Evolutionary conservation across 2,888 invertebrate species (phyloP).

Genomic region (Pseudoips prasinana): DNA sequence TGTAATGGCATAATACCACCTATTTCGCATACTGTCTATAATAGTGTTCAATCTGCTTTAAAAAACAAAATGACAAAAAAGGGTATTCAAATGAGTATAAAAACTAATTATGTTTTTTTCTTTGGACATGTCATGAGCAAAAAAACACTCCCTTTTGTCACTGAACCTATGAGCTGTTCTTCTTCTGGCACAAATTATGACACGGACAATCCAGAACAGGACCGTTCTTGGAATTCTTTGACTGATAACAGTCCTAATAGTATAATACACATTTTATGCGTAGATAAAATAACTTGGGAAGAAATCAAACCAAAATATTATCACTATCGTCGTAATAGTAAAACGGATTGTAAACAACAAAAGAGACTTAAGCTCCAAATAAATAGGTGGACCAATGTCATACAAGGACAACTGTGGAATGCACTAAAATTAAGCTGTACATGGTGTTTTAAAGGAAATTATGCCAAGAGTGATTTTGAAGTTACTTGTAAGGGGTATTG

Average conservation of each 20-base stretch:
- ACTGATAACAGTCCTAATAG: slow-evolving; percentile 3
- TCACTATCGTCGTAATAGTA: slow-evolving; percentile 5
- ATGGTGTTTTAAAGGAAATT: slow-evolving; percentile 6
- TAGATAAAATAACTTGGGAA: slow-evolving; percentile 7
- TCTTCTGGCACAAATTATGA: slow-evolving; percentile 6
- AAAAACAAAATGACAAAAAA: slow-evolving; percentile 7
- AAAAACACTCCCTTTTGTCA: slow-evolving; percentile 5
- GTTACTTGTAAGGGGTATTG: slow-evolving; percentile 7
- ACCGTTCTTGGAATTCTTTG: slow-evolving; percentile 4
- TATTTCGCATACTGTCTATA: slow-evolving; percentile 6
- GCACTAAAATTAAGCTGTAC: slow-evolving; percentile 5
- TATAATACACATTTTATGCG: slow-evolving; percentile 7
- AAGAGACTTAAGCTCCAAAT: slow-evolving; percentile 7
- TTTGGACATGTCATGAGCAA: slow-evolving; percentile 6
- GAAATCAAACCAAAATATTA: slow-evolving; percentile 5
- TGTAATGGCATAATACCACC: slow-evolving; percentile 5
- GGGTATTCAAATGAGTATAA: slow-evolving; percentile 5
- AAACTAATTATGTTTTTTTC: slow-evolving; percentile 4
- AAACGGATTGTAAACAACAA: slow-evolving; percentile 4
- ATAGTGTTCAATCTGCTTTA: slow-evolving; percentile 4
- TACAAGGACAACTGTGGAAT: slow-evolving; percentile 6
- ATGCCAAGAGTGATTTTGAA: slow-evolving; percentile 4
- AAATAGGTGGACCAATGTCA: slow-evolving; percentile 9
- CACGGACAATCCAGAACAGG: slow-evolving; percentile 5
- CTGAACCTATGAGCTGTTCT: slow-evolving; percentile 4